Conservation (phyloP, 2,888 invertebrate genomes). For the Leptothorax acervorum region DNA sequence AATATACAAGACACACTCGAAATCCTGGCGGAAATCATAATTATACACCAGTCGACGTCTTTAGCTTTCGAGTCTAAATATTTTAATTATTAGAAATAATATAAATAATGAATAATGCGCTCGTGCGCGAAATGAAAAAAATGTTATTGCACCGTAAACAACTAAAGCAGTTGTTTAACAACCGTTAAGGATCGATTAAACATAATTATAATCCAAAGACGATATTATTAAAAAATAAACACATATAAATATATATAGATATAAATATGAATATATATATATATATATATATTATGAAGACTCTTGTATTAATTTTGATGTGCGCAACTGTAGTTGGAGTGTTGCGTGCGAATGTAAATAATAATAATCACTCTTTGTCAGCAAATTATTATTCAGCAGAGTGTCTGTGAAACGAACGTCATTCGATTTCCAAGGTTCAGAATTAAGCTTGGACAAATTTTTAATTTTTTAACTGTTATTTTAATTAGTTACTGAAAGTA, state of each 20-base stretch:
- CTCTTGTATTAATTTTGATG: constrained; percentile 70
- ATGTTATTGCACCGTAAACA: not conserved
- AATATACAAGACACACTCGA: constrained; percentile 42
- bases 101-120: constrained; percentile 51
- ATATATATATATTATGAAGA: constrained; percentile 65
- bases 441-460: not conserved
- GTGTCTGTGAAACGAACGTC: constrained; percentile 69
- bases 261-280: constrained; percentile 66
- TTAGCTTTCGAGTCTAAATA: constrained; percentile 81
- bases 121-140: constrained; percentile 27
- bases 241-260: constrained; percentile 70
- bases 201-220: constrained; percentile 70
- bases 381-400: constrained; percentile 71
- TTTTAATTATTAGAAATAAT: constrained; percentile 74
- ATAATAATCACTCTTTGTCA: constrained; percentile 66
- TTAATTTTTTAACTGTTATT: not conserved
- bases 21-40: constrained; percentile 32
- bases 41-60: constrained; percentile 69
- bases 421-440: not conserved
- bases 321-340: constrained; percentile 65
- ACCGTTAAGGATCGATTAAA: constrained; percentile 64
- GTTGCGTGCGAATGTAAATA: constrained; percentile 72
- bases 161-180: too few species aligned
- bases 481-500: not conserved
- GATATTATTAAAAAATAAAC: constrained; percentile 67